Base-by-base conservation (phyloP, 2,113 vertebrate species). In the Ramphastos sulfuratus region DNA sequence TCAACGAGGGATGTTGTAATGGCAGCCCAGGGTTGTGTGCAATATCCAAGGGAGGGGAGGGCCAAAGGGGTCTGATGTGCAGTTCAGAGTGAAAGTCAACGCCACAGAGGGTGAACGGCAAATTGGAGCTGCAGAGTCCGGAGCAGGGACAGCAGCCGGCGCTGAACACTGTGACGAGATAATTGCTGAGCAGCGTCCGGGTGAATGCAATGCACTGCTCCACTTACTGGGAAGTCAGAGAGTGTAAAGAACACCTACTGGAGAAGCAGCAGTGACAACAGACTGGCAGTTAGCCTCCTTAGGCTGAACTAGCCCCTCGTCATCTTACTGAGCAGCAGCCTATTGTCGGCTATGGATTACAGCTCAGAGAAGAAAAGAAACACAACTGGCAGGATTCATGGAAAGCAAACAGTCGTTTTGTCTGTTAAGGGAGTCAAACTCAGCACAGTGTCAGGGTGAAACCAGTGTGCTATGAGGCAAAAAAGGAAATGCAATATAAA, bases 351-450 rank as follows among this genome's bases (percentile, higher is more conserved):
- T 66, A 93, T 69, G 93, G 59, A 76, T 75, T 72, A 87, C 55
- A 87, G 64, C 80, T 77, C 50, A 63, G 78, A 72, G 39, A 85
- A 88, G 65, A 61, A 84, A 82, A 95, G 72, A 71, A 89, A 85
- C 58, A 76, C 71, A 89, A 87, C 85, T 71, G 77, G 39, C 74
- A 76, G 86, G 83, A 76, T 87, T 85, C 93, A 58, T 64, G 90
- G 75, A 85, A 87, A 82, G 80, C 79, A 96, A 94, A 91, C 71
- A 84, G 80, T 86, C 8, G 71, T 92, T 96, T 91, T 91, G 69
- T 63, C 93, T 93, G 71, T 92, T 91, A 96, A 92, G 31, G 55
- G 48, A 92, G 70, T 86, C 74, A 71, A 65, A n/a, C 50, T 59
- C 81, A 15, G 58, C 79, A 60, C 82, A 82, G n/a, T 44, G 24